Evolutionary conservation across 2,888 invertebrate species (phyloP).

Genomic region (Lissonota sp.): DNA sequence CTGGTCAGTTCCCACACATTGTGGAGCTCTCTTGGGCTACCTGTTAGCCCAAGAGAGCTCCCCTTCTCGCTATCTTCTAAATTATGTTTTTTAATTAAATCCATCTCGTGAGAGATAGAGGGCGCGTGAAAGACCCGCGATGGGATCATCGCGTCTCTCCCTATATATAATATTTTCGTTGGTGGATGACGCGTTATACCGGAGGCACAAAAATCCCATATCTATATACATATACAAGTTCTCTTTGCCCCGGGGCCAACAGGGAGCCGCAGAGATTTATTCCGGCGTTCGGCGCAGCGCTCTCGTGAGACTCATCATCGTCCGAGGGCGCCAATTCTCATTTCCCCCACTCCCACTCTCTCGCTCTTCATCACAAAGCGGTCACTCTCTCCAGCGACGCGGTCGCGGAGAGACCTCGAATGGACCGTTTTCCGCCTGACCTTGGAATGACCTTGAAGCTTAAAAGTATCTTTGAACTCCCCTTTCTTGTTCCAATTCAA

Average conservation of each 20-base stretch:
- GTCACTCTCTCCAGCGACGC: slow-evolving; percentile 48
- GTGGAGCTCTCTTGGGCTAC: slow-evolving; percentile 80
- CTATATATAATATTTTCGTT: slow-evolving; percentile 56
- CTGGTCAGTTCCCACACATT: slow-evolving; percentile 82
- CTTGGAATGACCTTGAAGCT: too few species aligned
- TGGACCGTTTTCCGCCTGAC: slow-evolving; percentile 78
- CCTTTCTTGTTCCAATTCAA: too few species aligned
- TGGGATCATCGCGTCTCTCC: slow-evolving; percentile 49
- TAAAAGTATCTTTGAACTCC: too few species aligned
- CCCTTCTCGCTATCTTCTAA: slow-evolving; percentile 81
- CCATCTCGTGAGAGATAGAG: slow-evolving; percentile 79
- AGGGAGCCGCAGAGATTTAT: slow-evolving; percentile 83
- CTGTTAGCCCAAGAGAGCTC: slow-evolving; percentile 81
- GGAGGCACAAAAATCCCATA: too few species aligned
- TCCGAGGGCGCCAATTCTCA: slow-evolving; percentile 65
- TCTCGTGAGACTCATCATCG: slow-evolving; percentile 70
- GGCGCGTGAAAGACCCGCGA: slow-evolving; percentile 38
- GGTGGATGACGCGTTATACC: too few species aligned
- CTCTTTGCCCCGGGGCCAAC: slow-evolving; percentile 76
- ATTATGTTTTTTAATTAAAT: slow-evolving; percentile 84
- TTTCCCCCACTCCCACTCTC: slow-evolving; percentile 67
- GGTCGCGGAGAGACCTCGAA: too few species aligned
- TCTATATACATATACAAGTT: too few species aligned
- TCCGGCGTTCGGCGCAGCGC: slow-evolving; percentile 76
- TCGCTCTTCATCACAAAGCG: too few species aligned